Evolutionary conservation across 2,113 vertebrate species (phyloP), one percentile per base, ranked within the genome.

Genomic region (Seriola dumerili): DNA sequence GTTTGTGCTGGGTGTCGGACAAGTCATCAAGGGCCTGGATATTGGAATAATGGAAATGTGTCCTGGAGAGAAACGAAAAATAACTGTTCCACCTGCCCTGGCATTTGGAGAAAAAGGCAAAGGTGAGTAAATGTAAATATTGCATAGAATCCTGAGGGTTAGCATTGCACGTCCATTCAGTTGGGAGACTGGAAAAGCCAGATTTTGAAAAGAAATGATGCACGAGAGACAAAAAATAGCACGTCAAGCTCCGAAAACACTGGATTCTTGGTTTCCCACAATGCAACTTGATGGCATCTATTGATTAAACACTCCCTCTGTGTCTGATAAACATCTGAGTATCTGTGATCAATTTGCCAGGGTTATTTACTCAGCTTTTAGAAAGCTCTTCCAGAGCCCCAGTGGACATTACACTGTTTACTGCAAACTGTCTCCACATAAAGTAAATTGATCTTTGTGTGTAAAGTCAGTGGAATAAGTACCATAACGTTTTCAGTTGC

Each of bases 11-110:
- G 98, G 98, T 40, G 96, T 99, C 13, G 98, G 98, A 72, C 97
- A 99, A 85, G 96, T 99, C 67, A 99, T 99, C 89, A 98, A 97
- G 84, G 98, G 98, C 38, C 95, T 99, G 10, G 98, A 99, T 81
- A 88, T 96, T 40, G 98, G 96, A 36, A 96, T 99, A 96, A 89
- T 93, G 87, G 95, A 94, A 48, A 99, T 99, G 98, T 99, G 98
- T 91, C 93, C 95, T 23, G 98, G 98, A 88, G 98, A 99, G 89
- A 99, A 97, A 87, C 87, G 98, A 17, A 99, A 97, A 93, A 94
- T 99, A 72, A 96, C 91, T 3, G 95, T 99, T 69, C 98, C 98
- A 1, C 95, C 98, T 0, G 94, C 93, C 0, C 87, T 99, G 90
- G 98, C 96, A 1, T 99, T 97, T 34, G 98, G 98, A 87, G 91